Evolutionary conservation across 2,113 vertebrate species (phyloP).

Genomic region (Chaetorhynchus papuensis): DNA sequence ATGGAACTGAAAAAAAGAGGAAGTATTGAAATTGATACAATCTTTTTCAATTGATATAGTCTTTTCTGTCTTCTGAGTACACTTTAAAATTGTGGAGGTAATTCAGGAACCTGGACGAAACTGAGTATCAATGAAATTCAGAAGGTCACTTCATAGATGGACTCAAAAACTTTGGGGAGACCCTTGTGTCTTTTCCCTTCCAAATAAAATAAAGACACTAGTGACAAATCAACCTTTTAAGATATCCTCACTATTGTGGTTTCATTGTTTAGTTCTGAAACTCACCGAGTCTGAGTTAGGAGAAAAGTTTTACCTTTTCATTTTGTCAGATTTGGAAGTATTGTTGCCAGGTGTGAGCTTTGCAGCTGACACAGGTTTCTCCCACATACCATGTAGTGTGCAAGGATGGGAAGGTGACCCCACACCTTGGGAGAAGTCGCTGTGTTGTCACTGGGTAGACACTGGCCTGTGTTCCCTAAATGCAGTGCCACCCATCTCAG

Average conservation of each 20-base stretch:
- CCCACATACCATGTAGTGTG: rapidly evolving
- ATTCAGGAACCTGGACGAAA: not conserved
- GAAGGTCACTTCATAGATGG: not conserved
- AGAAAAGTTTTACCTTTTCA: not conserved
- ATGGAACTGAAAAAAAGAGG: not conserved
- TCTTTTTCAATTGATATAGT: not conserved
- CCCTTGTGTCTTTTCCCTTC: not conserved
- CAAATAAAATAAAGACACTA: not conserved
- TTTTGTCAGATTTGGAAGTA: not conserved
- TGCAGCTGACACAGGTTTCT: not conserved
- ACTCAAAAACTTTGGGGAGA: not conserved
- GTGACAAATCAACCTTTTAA: not conserved
- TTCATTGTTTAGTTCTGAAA: not conserved
- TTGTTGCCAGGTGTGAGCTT: not conserved
- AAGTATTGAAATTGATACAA: not conserved
- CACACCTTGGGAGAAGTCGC: rapidly evolving
- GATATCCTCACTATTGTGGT: not conserved
- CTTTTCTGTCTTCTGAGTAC: not conserved
- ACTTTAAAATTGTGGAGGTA: not conserved
- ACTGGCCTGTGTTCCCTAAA: not conserved
- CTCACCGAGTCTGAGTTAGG: not conserved
- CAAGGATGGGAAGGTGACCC: not conserved
- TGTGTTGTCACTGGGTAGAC: not conserved
- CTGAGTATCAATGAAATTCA: not conserved
- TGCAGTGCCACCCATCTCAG: too few species aligned